phyloP scores from a whole-genome alignment of 2,797 vertebrate genomes.

The Tiaroga cobitis region DNA sequence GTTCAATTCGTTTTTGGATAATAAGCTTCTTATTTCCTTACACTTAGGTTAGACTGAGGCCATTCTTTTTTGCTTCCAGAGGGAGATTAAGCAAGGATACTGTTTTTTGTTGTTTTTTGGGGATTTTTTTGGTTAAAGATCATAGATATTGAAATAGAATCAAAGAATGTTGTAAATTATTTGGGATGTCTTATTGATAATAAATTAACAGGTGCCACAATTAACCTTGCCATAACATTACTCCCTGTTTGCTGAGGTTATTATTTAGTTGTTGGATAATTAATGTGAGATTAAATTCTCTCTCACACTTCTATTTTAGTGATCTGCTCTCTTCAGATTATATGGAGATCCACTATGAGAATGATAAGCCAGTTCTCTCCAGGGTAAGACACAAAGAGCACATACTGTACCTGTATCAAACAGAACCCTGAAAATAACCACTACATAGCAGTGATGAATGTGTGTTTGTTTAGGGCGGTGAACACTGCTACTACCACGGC shows the following conservation, averaged over 20 bases:
- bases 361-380: constrained; percentile 81
- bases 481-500: constrained; percentile 89
- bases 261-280: not conserved
- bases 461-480: constrained; percentile 79
- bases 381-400: constrained; percentile 77
- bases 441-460: constrained; percentile 12
- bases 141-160: no score
- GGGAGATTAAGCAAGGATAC: not conserved
- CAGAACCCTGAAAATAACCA: constrained; percentile 1
- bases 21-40: not conserved
- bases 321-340: constrained; percentile 87
- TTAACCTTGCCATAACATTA: no score
- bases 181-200: no score
- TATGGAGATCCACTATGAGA: constrained; percentile 86
- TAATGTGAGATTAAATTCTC: not conserved
- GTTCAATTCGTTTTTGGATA: not conserved
- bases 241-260: not conserved
- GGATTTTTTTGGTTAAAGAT: no score
- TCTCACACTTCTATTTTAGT: constrained; percentile 72
- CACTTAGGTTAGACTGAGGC: not conserved
- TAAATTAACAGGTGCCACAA: no score
- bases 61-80: not conserved
- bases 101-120: no score
- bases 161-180: no score
- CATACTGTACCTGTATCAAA: not conserved